Evolutionary conservation across 2,113 vertebrate species (phyloP), one percentile per base, ranked within the genome.

Genomic region (Cisticola juncidis): DNA sequence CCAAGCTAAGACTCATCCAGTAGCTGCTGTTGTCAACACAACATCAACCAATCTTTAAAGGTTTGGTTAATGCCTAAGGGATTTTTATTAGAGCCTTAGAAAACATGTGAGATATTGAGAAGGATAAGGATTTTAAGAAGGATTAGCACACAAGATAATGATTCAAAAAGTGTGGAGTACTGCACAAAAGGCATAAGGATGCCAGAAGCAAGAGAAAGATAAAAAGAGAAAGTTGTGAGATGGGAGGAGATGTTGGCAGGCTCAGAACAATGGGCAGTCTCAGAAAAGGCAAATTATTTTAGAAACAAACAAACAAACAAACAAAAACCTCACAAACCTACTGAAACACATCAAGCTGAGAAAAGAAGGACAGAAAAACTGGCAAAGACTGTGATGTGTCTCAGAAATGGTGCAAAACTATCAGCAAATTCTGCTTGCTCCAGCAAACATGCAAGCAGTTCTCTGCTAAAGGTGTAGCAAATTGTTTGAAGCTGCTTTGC

Each of bases 161-260:
- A 65, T 54, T 91, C 7, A 4, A 57, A 66, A 88, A 79, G 15
- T 5, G 29, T 81, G 25, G 13, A 72, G 12, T 22, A 20, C 22
- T 76, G 47, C 42, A 62, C 44, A 81, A 94, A 94, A 91, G 50
- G 71, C 33, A 86, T 28, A 79, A 86, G 35, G 22, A 58, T 82
- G 93, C 87, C 85, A 94, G 81, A 70, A 94, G 90, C 68, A 86
- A 95, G 35, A 82, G 24, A 77, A 72, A 79, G 78, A 80, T 86
- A 66, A 95, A 86, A 91, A 69, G 53, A 87, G 29, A 57, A 85
- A 91, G 42, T 13, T 57, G 35, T 57, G 71, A 83, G 51, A 58
- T 29, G 48, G 42, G 33, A 71, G 23, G 33, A 58, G n/a, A 36
- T 11, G 31, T 22, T 88, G 60, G 44, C 54, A 88, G 47, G 38